Percentiles rank a stretch among this genome's conserved stretches.
phyloP scores from a whole-genome alignment of 2,797 vertebrate genomes.

The Anguilla megastoma region DNA sequence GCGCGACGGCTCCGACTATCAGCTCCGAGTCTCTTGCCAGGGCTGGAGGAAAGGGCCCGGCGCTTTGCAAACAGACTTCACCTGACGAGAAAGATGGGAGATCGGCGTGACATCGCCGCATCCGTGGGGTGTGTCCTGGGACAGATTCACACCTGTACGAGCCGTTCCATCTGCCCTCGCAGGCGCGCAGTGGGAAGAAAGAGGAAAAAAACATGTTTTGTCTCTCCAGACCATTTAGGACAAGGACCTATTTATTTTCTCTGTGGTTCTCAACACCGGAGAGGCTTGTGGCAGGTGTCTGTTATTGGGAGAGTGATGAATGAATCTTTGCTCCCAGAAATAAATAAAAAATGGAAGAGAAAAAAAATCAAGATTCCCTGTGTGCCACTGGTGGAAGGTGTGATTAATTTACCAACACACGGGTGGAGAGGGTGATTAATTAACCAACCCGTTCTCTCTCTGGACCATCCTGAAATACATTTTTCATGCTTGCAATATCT shows the following conservation, averaged over 20 bases:
- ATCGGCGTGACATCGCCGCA: neutral
- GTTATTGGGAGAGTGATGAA: slow-evolving; percentile 67
- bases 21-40: neutral
- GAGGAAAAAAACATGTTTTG: neutral
- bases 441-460: slow-evolving; percentile 25
- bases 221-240: slow-evolving; percentile 8
- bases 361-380: slow-evolving; percentile 18
- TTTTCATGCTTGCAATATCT: neutral
- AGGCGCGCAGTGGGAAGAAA: neutral
- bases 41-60: neutral
- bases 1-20: neutral
- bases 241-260: slow-evolving; percentile 23
- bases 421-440: slow-evolving; percentile 32
- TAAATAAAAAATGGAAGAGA: neutral
- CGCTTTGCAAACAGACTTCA: neutral
- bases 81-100: neutral
- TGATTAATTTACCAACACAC: slow-evolving; percentile 24
- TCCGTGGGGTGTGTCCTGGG: neutral
- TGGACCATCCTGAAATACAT: slow-evolving; percentile 13
- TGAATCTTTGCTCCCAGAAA: slow-evolving; percentile 57
- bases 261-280: slow-evolving; percentile 30
- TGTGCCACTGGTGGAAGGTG: slow-evolving; percentile 26
- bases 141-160: neutral
- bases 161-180: neutral
- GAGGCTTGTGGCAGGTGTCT: slow-evolving; percentile 66